phyloP scores from a whole-genome alignment of 2,888 invertebrate species.

The Lasius platythorax region DNA sequence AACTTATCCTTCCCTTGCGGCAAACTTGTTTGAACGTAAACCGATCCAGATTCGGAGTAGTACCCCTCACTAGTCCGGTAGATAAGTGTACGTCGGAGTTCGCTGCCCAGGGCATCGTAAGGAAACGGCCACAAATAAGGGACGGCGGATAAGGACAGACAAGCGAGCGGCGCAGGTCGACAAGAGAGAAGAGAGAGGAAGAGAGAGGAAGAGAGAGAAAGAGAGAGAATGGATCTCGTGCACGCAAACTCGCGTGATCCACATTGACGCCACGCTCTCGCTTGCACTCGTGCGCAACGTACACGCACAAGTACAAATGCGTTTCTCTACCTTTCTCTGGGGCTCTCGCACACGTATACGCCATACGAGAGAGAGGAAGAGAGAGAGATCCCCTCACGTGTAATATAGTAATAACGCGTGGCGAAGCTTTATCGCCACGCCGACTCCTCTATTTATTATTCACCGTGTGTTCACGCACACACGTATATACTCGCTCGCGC shows the following conservation, averaged over 20 bases:
- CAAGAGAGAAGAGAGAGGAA: constrained; percentile 53
- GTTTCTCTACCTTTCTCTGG: constrained; percentile 43
- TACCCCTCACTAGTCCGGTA: constrained; percentile 36
- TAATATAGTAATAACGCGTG: constrained; percentile 81
- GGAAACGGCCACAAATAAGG: constrained; percentile 55
- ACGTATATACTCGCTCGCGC: neutral
- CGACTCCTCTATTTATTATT: constrained; percentile 78
- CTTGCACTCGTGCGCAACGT: constrained; percentile 35
- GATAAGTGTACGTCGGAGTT: constrained; percentile 46
- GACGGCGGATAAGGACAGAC: constrained; percentile 48
- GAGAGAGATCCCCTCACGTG: constrained; percentile 71
- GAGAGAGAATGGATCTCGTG: constrained; percentile 74
- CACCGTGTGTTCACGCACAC: constrained; percentile 71
- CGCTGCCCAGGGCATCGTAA: constrained; percentile 50
- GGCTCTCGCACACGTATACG: neutral
- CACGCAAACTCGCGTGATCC: constrained; percentile 85
- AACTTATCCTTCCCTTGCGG: neutral
- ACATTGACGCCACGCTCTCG: constrained; percentile 71
- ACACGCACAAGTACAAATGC: constrained; percentile 11
- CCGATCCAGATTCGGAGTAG: constrained; percentile 48
- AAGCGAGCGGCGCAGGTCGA: constrained; percentile 44
- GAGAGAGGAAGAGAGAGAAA: constrained; percentile 56
- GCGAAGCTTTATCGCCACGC: constrained; percentile 76
- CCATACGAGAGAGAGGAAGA: neutral
- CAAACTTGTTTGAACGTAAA: constrained; percentile 34